Conservation (phyloP, 2,113 vertebrate species). For the Lates calcarifer region DNA sequence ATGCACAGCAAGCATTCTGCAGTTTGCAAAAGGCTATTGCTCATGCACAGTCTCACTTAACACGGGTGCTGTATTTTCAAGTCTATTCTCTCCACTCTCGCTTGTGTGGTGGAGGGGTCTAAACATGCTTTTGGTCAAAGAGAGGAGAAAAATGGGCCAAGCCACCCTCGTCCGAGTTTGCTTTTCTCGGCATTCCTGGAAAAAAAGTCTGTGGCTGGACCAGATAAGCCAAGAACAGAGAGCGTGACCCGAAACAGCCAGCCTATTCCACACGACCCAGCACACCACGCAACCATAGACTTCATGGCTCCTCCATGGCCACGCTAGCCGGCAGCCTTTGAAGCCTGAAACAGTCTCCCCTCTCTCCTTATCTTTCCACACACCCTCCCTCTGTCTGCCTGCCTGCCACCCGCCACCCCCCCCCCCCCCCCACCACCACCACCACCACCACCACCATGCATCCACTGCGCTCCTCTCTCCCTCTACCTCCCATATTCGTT, state of each 20-base stretch:
- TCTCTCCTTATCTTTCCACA: conserved; percentile 72
- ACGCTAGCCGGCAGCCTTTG: conserved; percentile 75
- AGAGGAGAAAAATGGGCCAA: conserved; percentile 66
- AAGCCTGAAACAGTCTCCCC: conserved; percentile 70
- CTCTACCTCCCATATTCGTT: conserved; percentile 38
- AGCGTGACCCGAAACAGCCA: conserved; percentile 70
- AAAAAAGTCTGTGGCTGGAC: conserved; percentile 75
- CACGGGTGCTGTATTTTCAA: conserved; percentile 18
- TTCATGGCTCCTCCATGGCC: conserved; percentile 74
- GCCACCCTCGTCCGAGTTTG: conserved; percentile 45
- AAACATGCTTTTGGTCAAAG: conserved; percentile 66
- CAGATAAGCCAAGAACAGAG: conserved; percentile 80
- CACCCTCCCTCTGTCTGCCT: conserved; percentile 59
- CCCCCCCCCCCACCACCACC: conserved; percentile 53
- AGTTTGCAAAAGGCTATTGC: conserved; percentile 31
- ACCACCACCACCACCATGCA: conserved; percentile 58
- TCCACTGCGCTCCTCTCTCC: conserved; percentile 60
- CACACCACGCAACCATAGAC: conserved; percentile 65
- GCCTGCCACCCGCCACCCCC: too few species aligned
- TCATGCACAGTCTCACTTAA: conserved; percentile 47
- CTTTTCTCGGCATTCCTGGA: conserved; percentile 72
- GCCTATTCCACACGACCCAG: conserved; percentile 59
- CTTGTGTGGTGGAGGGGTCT: conserved; percentile 51
- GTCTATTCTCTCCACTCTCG: conserved; percentile 40
- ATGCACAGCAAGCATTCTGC: conserved; percentile 51